Evolutionary conservation across 2,888 invertebrate genomes (phyloP), one percentile per base, ranked within the genome.

Genomic region (Malacosoma neustria): DNA sequence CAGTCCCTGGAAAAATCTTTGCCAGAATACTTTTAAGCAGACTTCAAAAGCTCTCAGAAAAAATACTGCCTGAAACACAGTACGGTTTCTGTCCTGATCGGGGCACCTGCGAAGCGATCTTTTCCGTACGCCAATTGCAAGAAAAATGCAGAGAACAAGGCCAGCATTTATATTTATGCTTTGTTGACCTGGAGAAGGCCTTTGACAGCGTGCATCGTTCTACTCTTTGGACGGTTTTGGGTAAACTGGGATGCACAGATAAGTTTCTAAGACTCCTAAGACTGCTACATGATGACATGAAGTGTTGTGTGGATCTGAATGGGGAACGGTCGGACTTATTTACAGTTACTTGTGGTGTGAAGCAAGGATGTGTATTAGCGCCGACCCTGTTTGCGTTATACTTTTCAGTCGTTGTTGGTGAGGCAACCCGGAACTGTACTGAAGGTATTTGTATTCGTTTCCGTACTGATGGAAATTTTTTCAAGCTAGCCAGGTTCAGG

Each of bases 11-110:
- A 4, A 43, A 46, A 30, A 41, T 42, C 31, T n/a, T n/a, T n/a
- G n/a, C n/a, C n/a, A n/a, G n/a, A n/a, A n/a, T n/a, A n/a, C n/a
- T n/a, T n/a, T n/a, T n/a, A n/a, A n/a, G n/a, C n/a, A n/a, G n/a
- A n/a, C 39, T 48, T 3, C 30, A 14, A 2, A 0, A 2, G 0
- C 14, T 48, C 0, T 44, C 45, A 2, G 48, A 47, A 40, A 14
- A 15, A 1, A 40, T 48, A 2, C 22, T 49, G 6, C 48, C 45
- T 2, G 43, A 49, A 36, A 45, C 46, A 5, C 51, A 45, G 33
- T 48, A 42, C 36, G 41, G 46, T 9, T 51, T 49, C 31, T 40
- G 43, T 4, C 43, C 43, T n/a, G 15, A 41, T 2, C 22, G 46
- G 22, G 47, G 45, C 4, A 48, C 48, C 1, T 43, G 36, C 30